phyloP scores from a whole-genome alignment of 2,888 invertebrate species.

The Trichogramma evanescens region DNA sequence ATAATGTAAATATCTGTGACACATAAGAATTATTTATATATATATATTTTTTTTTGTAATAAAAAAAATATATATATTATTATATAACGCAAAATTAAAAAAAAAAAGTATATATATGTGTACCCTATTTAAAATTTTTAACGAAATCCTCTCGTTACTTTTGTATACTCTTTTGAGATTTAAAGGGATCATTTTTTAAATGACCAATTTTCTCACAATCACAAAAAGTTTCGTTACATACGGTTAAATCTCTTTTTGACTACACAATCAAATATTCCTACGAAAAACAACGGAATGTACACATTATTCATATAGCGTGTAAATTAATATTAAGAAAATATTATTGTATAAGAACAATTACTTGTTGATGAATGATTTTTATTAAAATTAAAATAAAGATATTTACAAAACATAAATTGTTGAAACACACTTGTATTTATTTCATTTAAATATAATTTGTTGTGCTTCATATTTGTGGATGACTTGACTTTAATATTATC shows the following conservation, averaged over 20 bases:
- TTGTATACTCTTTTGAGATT: conserved; percentile 19
- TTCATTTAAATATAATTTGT: too few relatives aligned
- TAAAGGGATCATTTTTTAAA: conserved; percentile 29
- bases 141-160: conserved; percentile 29
- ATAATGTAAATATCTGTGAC: conserved; percentile 47
- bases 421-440: too few relatives aligned
- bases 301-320: conserved; percentile 36
- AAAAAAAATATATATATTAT: too few relatives aligned
- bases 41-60: conserved; percentile 20
- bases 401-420: conserved; percentile 43
- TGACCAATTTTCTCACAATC: conserved; percentile 48
- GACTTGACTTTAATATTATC: too few relatives aligned
- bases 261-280: conserved; percentile 18
- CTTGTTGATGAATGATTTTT: conserved; percentile 50
- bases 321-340: conserved; percentile 34
- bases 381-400: conserved; percentile 48
- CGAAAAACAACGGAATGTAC: conserved; percentile 22
- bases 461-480: too few relatives aligned
- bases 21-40: conserved; percentile 30
- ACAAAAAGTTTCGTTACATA: conserved; percentile 31
- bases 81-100: too few relatives aligned
- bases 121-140: conserved; percentile 28
- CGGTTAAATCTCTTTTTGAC: conserved; percentile 10
- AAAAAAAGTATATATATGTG: conserved; percentile 26
- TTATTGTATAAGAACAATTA: conserved; percentile 48